These are phyloP conservation scores for Drosophila biarmipes DNA, from an alignment of 1,140 invertebrate genomes.

Conservation along the genomic window DNA sequence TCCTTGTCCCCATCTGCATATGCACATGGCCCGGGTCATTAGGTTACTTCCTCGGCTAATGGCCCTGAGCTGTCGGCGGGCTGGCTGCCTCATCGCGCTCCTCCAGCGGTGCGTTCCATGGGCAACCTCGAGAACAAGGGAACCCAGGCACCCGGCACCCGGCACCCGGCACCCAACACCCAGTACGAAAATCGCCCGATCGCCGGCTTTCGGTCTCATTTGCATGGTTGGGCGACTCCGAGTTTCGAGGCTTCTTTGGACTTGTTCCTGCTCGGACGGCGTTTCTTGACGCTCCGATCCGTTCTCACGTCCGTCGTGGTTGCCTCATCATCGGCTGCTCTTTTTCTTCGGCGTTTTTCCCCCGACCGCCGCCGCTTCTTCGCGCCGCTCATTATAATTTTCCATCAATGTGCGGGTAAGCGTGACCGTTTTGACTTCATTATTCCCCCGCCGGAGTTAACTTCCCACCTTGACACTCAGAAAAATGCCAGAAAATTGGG, in stretches of 20 bases:
- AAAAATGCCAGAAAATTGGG: background rate
- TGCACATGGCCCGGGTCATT: background rate
- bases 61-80: constrained; percentile 46
- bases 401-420: constrained; percentile 69
- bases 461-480: constrained; percentile 12
- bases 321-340: constrained; percentile 27
- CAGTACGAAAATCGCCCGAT: constrained; percentile 7
- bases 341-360: constrained; percentile 19
- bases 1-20: background rate
- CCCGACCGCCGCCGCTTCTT: constrained; percentile 18
- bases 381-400: constrained; percentile 60
- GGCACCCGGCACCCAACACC: too few relatives aligned
- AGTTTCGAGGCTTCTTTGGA: constrained; percentile 31
- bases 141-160: too few relatives aligned
- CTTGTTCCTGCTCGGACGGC: constrained; percentile 10
- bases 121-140: constrained; percentile 16
- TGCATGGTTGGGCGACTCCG: constrained; percentile 65
- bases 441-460: constrained; percentile 25
- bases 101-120: constrained; percentile 52
- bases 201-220: constrained; percentile 34
- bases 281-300: constrained; percentile 28
- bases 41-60: constrained; percentile 16
- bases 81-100: constrained; percentile 59
- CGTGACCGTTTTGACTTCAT: constrained; percentile 80
- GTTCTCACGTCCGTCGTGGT: constrained; percentile 68